These are phyloP conservation scores for Philotrypesis tridentata DNA, from an alignment of 1,140 invertebrate genomes.

Conservation along the genomic window DNA sequence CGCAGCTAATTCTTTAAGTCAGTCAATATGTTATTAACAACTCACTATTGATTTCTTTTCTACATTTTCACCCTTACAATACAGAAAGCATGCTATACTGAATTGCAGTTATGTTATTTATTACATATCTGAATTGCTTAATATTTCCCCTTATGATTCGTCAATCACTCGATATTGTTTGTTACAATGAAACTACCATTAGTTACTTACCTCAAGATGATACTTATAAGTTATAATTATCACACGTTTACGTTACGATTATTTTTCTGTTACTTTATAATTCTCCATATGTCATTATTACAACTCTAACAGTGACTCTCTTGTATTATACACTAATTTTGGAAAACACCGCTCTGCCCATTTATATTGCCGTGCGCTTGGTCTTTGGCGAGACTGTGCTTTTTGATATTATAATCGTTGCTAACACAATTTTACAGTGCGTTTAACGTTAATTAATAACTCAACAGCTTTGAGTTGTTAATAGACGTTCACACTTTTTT, in stretches of 20 bases:
- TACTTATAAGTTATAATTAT: background rate
- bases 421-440: constrained; percentile 26
- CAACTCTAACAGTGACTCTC: constrained; percentile 1
- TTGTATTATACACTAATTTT: constrained; percentile 46
- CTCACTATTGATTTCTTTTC: background rate
- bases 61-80: background rate
- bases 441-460: background rate
- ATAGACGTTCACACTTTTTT: constrained; percentile 7
- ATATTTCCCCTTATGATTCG: background rate
- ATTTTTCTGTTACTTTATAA: constrained; percentile 11
- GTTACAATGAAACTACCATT: background rate
- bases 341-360: constrained; percentile 23
- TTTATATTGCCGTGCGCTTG: constrained; percentile 43
- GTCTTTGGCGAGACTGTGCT: constrained; percentile 50
- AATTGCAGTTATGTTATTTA: constrained; percentile 26
- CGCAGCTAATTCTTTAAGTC: background rate
- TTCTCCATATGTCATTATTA: constrained; percentile 13
- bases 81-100: constrained; percentile 38
- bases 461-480: background rate
- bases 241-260: constrained; percentile 1
- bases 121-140: constrained; percentile 16
- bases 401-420: constrained; percentile 44
- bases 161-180: constrained; percentile 18
- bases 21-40: background rate
- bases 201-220: background rate